These are phyloP conservation scores for Mythimna impura DNA, from an alignment of 2,888 invertebrate genomes.

Conservation along the genomic window DNA sequence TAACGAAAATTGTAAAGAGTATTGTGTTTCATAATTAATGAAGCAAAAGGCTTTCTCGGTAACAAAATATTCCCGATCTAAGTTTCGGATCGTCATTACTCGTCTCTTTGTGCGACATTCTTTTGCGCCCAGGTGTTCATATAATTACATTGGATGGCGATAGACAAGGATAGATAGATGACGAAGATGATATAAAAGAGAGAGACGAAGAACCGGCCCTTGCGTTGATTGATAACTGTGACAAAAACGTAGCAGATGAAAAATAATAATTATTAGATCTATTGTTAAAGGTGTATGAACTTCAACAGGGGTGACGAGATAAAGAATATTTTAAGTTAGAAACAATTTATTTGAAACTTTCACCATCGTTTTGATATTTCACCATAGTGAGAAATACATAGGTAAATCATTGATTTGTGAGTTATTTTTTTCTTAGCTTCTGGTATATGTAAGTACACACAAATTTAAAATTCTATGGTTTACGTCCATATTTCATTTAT, in stretches of 20 bases:
- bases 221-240: slow-evolving; percentile 91
- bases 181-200: slow-evolving; percentile 64
- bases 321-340: slow-evolving; percentile 38
- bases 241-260: slow-evolving; percentile 91
- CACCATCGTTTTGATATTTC: not conserved
- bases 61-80: slow-evolving; percentile 89
- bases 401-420: not conserved
- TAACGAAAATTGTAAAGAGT: slow-evolving; percentile 86
- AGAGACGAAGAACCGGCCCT: slow-evolving; percentile 79
- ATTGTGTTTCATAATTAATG: slow-evolving; percentile 91
- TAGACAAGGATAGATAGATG: slow-evolving; percentile 77
- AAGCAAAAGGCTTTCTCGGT: slow-evolving; percentile 89
- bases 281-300: slow-evolving; percentile 88
- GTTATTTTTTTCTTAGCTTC: not conserved
- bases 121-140: slow-evolving; percentile 90
- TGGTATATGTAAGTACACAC: not conserved
- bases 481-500: no score
- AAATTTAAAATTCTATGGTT: not conserved
- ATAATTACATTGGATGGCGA: slow-evolving; percentile 86
- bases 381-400: not conserved
- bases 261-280: slow-evolving; percentile 90
- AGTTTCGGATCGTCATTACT: slow-evolving; percentile 90
- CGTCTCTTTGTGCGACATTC: slow-evolving; percentile 90
- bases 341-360: slow-evolving; percentile 20
- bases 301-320: slow-evolving; percentile 82